A percentile compares a stretch with the other conserved stretches of the same genome.
These are phyloP conservation scores for Picathartes gymnocephalus DNA, from an alignment of 2,113 vertebrate species.

Conservation along the genomic window DNA sequence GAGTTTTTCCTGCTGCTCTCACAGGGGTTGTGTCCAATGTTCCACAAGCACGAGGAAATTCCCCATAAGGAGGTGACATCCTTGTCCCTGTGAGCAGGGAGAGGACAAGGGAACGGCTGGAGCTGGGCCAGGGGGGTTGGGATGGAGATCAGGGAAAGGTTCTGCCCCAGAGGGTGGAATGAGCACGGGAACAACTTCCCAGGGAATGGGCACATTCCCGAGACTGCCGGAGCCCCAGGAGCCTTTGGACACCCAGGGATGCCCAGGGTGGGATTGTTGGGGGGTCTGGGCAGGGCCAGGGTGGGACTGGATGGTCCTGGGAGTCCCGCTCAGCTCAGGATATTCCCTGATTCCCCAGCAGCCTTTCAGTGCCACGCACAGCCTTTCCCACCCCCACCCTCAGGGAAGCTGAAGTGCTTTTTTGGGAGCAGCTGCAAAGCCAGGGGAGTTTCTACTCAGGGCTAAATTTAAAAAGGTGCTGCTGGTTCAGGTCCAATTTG, in stretches of 20 bases:
- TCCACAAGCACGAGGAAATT: neutral
- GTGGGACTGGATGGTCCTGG: neutral
- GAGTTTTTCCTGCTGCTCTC: neutral
- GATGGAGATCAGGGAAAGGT: neutral
- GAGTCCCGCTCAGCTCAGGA: neutral
- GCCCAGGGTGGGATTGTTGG: neutral
- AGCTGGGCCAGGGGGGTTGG: rapidly evolving
- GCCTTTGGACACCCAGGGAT: neutral
- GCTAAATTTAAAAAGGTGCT: neutral
- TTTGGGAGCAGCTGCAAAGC: neutral
- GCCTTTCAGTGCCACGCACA: neutral
- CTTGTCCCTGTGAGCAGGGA: neutral
- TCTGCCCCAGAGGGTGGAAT: neutral
- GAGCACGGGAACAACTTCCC: too few relatives aligned
- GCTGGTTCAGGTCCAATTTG: constrained; percentile 9
- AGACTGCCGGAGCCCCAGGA: neutral
- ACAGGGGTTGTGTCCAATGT: neutral
- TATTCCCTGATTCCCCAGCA: neutral
- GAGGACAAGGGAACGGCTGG: neutral
- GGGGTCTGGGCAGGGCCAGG: rapidly evolving
- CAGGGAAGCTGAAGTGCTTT: neutral
- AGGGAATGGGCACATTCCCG: neutral
- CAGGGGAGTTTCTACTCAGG: neutral
- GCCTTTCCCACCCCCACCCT: neutral
- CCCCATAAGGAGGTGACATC: neutral